phyloP scores from a whole-genome alignment of 2,113 vertebrate species.

The Tylochromis polylepis region DNA sequence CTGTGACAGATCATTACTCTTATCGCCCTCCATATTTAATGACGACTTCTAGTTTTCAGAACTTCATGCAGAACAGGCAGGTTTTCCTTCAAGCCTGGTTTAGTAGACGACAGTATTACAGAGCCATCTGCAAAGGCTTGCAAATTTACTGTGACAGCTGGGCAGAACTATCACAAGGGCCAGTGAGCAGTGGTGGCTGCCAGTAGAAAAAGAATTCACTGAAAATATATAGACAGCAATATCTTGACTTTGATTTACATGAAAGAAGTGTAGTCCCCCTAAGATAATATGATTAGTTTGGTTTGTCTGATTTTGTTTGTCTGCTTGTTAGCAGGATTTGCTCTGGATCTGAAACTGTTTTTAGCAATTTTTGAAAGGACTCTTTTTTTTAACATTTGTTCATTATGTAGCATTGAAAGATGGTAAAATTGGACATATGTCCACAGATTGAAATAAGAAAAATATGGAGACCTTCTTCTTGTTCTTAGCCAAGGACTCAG shows the following conservation, averaged over 20 bases:
- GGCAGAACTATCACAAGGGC: neutral
- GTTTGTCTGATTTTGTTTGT: neutral
- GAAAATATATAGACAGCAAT: neutral
- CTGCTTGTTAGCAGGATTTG: neutral
- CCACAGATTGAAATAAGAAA: neutral
- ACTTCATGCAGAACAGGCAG: neutral
- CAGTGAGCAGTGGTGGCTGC: neutral
- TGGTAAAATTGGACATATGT: neutral
- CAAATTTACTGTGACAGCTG: neutral
- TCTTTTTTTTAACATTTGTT: neutral
- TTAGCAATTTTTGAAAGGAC: neutral
- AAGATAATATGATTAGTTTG: neutral
- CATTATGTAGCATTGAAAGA: neutral
- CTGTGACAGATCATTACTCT: neutral
- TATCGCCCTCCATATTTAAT: neutral
- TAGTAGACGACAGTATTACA: neutral
- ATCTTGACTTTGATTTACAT: neutral
- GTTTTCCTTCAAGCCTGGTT: neutral
- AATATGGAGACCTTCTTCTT: neutral
- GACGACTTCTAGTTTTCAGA: neutral
- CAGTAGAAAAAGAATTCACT: neutral
- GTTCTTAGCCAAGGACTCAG: neutral
- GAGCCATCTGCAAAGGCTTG: neutral
- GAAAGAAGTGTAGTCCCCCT: neutral
- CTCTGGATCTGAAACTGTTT: neutral